Conservation (phyloP, 2,797 vertebrate species). For the Myioborus melanocephalus region DNA sequence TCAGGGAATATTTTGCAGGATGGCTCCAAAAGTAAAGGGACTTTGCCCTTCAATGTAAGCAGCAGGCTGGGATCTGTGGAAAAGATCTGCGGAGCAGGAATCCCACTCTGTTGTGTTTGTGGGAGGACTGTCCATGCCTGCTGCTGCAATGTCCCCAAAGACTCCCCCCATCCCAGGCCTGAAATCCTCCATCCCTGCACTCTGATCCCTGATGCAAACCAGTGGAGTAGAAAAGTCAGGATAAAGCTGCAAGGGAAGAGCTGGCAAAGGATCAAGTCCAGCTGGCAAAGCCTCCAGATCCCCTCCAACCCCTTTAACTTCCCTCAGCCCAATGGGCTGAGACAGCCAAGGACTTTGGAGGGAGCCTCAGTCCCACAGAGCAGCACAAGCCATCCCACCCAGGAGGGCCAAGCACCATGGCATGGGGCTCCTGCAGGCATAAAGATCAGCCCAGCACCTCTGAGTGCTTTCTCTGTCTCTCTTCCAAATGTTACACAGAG, state of each 20-base stretch:
- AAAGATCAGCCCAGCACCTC: neutral
- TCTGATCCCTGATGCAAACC: neutral
- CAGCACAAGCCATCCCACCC: neutral
- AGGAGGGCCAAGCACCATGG: rapidly evolving
- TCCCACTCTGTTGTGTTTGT: neutral
- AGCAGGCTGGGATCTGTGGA: neutral
- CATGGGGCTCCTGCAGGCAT: neutral
- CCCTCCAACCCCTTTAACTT: neutral
- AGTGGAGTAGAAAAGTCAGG: slow-evolving; percentile 1
- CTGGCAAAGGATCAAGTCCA: neutral
- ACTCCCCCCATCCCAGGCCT: neutral
- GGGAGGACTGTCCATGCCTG: neutral
- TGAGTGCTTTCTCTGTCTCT: slow-evolving; percentile 34
- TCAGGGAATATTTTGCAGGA: neutral
- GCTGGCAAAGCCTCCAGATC: neutral
- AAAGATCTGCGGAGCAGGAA: neutral
- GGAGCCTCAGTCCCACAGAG: neutral
- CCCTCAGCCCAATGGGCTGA: neutral
- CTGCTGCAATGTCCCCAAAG: neutral
- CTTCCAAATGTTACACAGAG: slow-evolving; percentile 50
- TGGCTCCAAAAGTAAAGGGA: neutral
- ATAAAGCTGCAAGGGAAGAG: neutral
- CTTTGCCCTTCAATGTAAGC: neutral
- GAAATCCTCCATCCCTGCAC: neutral
- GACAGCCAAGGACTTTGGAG: neutral